A percentile compares a stretch with the other conserved stretches of the same genome.
Conservation (phyloP, 2,888 invertebrate species). For the Thymelicus acteon region DNA sequence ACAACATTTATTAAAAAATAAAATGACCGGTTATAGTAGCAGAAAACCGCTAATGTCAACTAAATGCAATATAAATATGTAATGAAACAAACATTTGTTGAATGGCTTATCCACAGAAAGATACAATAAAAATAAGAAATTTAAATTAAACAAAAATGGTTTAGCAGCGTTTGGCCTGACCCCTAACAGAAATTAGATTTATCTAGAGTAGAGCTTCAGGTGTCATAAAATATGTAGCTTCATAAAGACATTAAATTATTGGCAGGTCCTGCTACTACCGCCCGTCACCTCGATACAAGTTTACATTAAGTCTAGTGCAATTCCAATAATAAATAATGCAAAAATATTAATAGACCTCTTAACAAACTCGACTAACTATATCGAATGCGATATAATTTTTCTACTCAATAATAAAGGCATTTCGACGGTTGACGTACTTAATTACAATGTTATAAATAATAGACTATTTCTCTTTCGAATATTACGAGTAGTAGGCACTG, state of each 20-base stretch:
- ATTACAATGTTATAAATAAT: constrained; percentile 49
- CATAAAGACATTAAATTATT: too few relatives aligned
- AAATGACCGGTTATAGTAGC: constrained; percentile 7
- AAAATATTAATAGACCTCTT: constrained; percentile 55
- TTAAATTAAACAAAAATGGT: too few relatives aligned
- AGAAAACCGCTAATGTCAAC: neutral
- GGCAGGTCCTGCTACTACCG: neutral
- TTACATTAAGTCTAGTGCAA: constrained; percentile 55
- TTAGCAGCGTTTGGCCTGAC: too few relatives aligned
- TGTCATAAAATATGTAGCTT: too few relatives aligned
- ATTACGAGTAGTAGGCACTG: constrained; percentile 66
- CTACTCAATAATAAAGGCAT: constrained; percentile 47
- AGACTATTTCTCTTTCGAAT: constrained; percentile 34
- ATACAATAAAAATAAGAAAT: too few relatives aligned
- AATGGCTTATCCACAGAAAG: too few relatives aligned
- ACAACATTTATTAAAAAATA: constrained; percentile 52
- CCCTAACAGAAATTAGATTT: too few relatives aligned
- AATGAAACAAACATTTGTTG: too few relatives aligned
- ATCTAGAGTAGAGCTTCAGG: too few relatives aligned
- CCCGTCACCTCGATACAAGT: neutral
- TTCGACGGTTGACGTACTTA: constrained; percentile 22
- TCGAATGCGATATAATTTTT: constrained; percentile 48
- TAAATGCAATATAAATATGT: neutral
- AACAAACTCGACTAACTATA: constrained; percentile 53
- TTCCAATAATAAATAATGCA: constrained; percentile 56